A percentile compares a stretch with the other conserved stretches of the same genome.
Conservation (phyloP, 1,140 invertebrate genomes). For the Pollicipes pollicipes region DNA sequence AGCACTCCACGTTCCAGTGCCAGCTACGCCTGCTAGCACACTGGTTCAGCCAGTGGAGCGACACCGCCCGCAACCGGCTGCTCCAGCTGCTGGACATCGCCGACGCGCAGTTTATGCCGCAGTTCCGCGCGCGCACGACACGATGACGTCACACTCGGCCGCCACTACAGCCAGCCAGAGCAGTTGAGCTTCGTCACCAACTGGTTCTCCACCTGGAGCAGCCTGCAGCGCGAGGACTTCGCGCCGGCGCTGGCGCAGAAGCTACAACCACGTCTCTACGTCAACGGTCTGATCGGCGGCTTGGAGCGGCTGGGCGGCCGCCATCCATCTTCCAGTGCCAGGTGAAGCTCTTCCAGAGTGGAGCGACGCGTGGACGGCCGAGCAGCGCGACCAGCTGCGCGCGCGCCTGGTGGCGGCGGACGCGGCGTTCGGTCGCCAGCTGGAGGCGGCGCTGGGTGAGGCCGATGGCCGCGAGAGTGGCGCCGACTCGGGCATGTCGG, state of each 20-base stretch:
- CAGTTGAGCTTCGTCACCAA: slow-evolving; percentile 17
- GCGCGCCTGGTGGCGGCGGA: slow-evolving; percentile 13
- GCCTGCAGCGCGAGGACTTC: slow-evolving; percentile 19
- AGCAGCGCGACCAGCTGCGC: slow-evolving; percentile 13
- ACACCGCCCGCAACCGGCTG: slow-evolving; percentile 12
- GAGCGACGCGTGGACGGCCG: slow-evolving; percentile 15
- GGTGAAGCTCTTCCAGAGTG: slow-evolving; percentile 19
- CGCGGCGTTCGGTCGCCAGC: slow-evolving; percentile 11
- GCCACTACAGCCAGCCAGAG: slow-evolving; percentile 7
- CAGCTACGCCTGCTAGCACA: slow-evolving; percentile 16
- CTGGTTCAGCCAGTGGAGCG: slow-evolving; percentile 16
- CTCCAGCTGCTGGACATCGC: slow-evolving; percentile 12
- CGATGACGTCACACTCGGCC: slow-evolving; percentile 17
- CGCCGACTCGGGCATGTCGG: too few species aligned
- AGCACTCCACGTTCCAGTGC: slow-evolving; percentile 11
- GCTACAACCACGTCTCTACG: slow-evolving; percentile 14
- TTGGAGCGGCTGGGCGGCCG: slow-evolving; percentile 14
- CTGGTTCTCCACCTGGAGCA: slow-evolving; percentile 18
- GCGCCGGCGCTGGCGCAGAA: slow-evolving; percentile 16
- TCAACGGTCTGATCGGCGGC: slow-evolving; percentile 17
- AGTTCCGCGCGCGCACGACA: slow-evolving; percentile 12
- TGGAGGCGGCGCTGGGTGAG: not conserved
- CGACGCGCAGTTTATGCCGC: slow-evolving; percentile 15
- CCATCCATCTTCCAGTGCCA: slow-evolving; percentile 18
- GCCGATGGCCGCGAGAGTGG: not conserved